phyloP scores from a whole-genome alignment of 2,113 vertebrate genomes.

The Pteronura brasiliensis region DNA sequence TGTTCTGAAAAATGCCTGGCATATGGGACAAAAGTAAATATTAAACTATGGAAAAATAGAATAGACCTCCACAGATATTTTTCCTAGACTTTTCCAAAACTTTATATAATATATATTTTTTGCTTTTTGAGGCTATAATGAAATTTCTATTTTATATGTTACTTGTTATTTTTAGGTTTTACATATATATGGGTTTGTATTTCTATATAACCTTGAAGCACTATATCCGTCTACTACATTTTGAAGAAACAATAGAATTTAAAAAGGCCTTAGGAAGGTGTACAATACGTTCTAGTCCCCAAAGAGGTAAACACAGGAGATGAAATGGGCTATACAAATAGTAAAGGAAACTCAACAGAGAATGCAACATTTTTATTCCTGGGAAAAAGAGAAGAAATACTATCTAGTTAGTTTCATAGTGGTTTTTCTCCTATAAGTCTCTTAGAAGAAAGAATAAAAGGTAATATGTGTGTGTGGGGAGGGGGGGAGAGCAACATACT shows the following conservation, averaged over 20 bases:
- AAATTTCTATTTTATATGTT: not conserved
- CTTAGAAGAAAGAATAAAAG: not conserved
- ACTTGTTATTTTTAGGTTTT: not conserved
- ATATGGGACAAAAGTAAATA: not conserved
- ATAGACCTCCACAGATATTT: not conserved
- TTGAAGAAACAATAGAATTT: not conserved
- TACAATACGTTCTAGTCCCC: not conserved
- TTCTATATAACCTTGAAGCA: not conserved
- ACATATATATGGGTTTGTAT: not conserved
- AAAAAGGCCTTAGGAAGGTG: not conserved
- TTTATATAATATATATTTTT: not conserved
- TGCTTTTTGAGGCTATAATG: not conserved
- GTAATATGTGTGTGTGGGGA: not conserved
- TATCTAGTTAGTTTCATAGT: not conserved
- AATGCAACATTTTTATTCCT: not conserved
- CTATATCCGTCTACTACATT: not conserved
- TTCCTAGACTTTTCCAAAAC: not conserved
- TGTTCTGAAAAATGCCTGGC: not conserved
- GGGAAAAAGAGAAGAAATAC: not conserved
- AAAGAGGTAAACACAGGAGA: not conserved
- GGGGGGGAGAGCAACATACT: not conserved
- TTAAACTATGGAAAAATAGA: not conserved
- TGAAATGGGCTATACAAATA: not conserved
- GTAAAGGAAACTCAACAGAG: not conserved
- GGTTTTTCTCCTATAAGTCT: not conserved